A percentile compares a stretch with the other conserved stretches of the same genome.
Conservation (phyloP, 2,797 vertebrate species). For the Enteromius unitaeniatus region DNA sequence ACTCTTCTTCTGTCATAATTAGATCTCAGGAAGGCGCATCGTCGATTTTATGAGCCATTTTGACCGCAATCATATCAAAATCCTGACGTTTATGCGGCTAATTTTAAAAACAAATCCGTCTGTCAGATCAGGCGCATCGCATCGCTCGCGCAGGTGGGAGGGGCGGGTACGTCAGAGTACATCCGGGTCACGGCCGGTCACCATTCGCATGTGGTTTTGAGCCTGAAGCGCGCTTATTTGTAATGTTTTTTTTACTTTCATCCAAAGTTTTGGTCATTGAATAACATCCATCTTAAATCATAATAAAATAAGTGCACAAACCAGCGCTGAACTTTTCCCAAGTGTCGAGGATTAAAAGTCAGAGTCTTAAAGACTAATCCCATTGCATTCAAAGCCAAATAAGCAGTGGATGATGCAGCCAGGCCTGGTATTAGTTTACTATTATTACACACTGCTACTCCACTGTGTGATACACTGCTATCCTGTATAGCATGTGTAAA, state of each 20-base stretch:
- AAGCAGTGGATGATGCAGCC: constrained; percentile 1
- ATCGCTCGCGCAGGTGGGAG: constrained; percentile 28
- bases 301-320: not conserved
- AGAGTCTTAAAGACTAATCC: constrained; percentile 32
- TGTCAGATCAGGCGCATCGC: constrained; percentile 29
- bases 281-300: not conserved
- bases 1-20: constrained; percentile 1
- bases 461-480: not conserved
- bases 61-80: not conserved
- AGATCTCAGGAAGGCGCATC: constrained; percentile 19
- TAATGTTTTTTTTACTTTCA: not conserved
- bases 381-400: constrained; percentile 7
- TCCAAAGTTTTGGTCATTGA: not conserved
- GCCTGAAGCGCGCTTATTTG: not conserved
- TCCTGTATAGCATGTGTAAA: not conserved
- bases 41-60: not conserved
- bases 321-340: not conserved
- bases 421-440: constrained; percentile 23
- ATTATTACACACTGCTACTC: constrained; percentile 22
- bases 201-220: not conserved
- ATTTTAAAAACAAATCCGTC: constrained; percentile 2
- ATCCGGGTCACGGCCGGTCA: constrained; percentile 31
- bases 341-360: constrained; percentile 8
- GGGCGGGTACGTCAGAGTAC: constrained; percentile 4
- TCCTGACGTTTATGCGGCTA: not conserved